phyloP scores from a whole-genome alignment of 2,797 vertebrate genomes.

The Natrix natrix region DNA sequence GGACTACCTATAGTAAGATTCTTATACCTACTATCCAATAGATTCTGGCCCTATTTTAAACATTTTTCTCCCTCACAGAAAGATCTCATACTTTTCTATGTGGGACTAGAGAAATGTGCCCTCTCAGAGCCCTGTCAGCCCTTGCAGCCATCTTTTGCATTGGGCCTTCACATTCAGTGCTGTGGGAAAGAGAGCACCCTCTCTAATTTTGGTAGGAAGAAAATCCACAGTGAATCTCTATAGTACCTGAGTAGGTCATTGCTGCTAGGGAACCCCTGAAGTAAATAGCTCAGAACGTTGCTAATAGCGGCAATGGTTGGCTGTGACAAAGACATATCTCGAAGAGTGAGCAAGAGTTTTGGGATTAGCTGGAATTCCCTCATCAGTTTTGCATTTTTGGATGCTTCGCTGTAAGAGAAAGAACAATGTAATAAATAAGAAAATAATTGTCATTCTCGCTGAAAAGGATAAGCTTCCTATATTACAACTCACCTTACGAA shows the following conservation, averaged over 20 bases:
- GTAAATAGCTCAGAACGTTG: slow-evolving; percentile 91
- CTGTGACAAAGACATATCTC: slow-evolving; percentile 91
- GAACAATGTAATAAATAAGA: background rate
- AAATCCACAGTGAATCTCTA: background rate
- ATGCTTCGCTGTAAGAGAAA: slow-evolving; percentile 83
- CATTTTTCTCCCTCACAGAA: background rate
- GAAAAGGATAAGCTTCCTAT: background rate
- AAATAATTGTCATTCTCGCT: background rate
- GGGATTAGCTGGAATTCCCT: slow-evolving; percentile 95
- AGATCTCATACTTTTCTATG: background rate
- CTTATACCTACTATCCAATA: background rate
- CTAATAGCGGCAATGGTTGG: slow-evolving; percentile 92
- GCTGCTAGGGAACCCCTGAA: slow-evolving; percentile 92
- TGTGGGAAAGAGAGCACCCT: background rate
- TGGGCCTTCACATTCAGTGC: no score
- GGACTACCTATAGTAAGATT: background rate
- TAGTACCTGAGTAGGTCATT: slow-evolving; percentile 91
- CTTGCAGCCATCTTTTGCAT: no score
- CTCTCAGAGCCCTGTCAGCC: background rate
- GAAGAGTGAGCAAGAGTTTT: slow-evolving; percentile 88
- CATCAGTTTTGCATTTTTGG: slow-evolving; percentile 94
- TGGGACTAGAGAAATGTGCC: background rate
- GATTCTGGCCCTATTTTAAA: background rate
- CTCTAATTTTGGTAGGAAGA: background rate
- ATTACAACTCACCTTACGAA: background rate